phyloP scores from a whole-genome alignment of 2,888 invertebrate genomes.

The Troglohyphantes excavatus region DNA sequence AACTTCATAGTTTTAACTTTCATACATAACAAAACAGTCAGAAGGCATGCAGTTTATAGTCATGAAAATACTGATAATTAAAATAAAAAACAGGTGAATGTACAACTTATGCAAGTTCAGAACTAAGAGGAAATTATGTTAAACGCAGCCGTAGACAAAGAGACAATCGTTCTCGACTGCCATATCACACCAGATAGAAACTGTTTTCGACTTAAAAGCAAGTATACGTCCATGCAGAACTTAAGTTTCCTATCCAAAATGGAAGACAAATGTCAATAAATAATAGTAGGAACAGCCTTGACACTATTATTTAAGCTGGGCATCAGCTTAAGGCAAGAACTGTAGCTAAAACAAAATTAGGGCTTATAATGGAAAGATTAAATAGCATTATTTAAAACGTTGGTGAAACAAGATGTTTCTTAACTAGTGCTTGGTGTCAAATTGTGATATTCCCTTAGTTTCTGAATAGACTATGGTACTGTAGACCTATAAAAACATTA shows the following conservation, averaged over 20 bases:
- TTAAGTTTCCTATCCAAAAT: constrained; percentile 21
- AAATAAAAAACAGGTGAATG: constrained; percentile 55
- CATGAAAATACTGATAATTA: constrained; percentile 28
- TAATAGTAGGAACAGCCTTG: constrained; percentile 52
- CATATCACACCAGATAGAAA: constrained; percentile 33
- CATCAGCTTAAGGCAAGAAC: constrained; percentile 29
- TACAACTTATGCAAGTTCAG: constrained; percentile 53
- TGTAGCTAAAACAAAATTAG: neutral
- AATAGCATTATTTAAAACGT: constrained; percentile 1
- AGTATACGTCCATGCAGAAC: neutral
- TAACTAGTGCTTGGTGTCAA: constrained; percentile 8
- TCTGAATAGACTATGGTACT: constrained; percentile 8
- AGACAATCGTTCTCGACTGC: constrained; percentile 48
- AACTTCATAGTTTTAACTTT: constrained; percentile 60
- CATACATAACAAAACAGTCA: constrained; percentile 66
- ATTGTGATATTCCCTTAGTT: constrained; percentile 26
- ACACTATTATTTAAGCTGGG: constrained; percentile 18
- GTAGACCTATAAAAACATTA: neutral
- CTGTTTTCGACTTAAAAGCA: constrained; percentile 20
- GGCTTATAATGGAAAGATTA: neutral
- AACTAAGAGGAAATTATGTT: constrained; percentile 50
- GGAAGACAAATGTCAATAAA: constrained; percentile 64
- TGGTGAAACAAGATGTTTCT: neutral
- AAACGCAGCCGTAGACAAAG: constrained; percentile 27
- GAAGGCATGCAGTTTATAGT: constrained; percentile 64